Conservation (phyloP, 2,888 invertebrate species). For the Gymnosoma rotundatum region DNA sequence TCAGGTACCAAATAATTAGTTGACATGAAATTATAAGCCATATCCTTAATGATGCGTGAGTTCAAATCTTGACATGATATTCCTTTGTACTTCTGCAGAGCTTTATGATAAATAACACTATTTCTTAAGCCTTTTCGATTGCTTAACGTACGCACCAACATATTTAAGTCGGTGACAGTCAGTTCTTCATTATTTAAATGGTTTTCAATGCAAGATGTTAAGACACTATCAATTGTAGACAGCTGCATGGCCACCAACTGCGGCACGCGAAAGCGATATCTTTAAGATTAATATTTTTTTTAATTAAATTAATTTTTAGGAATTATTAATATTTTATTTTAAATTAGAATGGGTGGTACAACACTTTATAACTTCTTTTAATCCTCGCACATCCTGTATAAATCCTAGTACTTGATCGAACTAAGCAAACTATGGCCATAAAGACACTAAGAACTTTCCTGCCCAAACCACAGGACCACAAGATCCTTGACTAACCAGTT, state of each 20-base stretch:
- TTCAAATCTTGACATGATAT: conserved; percentile 78
- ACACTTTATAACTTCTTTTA: no score
- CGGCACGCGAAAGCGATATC: conserved; percentile 77
- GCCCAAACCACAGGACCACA: no score
- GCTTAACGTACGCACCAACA: conserved; percentile 78
- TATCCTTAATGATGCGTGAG: conserved; percentile 83
- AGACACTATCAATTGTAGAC: conserved; percentile 76
- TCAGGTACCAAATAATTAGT: conserved; percentile 82
- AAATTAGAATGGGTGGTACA: no score
- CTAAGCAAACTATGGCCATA: no score
- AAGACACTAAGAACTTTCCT: no score
- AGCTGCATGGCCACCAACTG: conserved; percentile 75
- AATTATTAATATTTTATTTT: no score
- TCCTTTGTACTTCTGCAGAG: conserved; percentile 80
- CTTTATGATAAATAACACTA: conserved; percentile 78
- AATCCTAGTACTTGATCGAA: no score
- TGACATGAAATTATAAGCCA: conserved; percentile 81
- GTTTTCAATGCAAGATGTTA: conserved; percentile 78
- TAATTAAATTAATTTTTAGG: no score
- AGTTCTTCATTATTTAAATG: conserved; percentile 75
- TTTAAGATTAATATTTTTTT: conserved; percentile 32
- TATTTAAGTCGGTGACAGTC: conserved; percentile 76
- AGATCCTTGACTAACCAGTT: no score
- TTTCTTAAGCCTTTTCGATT: conserved; percentile 80
- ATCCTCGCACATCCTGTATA: no score